A percentile compares a stretch with the other conserved stretches of the same genome.
phyloP scores from a whole-genome alignment of 1,140 invertebrate genomes.

The Brachionus sp. region DNA sequence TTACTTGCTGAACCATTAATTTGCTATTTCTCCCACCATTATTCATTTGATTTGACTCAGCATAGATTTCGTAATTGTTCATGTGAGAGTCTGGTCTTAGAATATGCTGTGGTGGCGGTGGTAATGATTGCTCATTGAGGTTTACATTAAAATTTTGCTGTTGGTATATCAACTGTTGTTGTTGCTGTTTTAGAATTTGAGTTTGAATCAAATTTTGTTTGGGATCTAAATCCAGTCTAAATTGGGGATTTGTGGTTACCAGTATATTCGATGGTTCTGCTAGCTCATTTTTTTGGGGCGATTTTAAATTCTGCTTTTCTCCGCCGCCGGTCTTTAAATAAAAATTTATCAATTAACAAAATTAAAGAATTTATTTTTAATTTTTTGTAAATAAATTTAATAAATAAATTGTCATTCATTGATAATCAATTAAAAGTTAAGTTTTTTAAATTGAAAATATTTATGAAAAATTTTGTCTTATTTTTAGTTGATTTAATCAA shows the following conservation, averaged over 20 bases:
- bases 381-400: too few species aligned
- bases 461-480: too few species aligned
- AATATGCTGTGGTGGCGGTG: background rate
- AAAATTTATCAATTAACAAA: too few species aligned
- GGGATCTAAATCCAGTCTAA: background rate
- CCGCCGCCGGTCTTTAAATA: background rate
- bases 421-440: too few species aligned
- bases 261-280: background rate
- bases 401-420: too few species aligned
- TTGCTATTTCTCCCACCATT: background rate
- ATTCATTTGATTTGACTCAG: slow-evolving; percentile 1
- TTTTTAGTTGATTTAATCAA: too few species aligned
- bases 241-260: background rate
- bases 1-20: slow-evolving; percentile 9
- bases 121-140: background rate
- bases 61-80: slow-evolving; percentile 27
- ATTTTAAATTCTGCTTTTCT: background rate
- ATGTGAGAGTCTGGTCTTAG: background rate
- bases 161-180: background rate
- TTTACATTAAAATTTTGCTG: background rate
- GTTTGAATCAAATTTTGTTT: background rate
- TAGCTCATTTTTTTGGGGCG: background rate
- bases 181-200: background rate
- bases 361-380: too few species aligned
- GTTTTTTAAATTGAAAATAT: too few species aligned